Conservation (phyloP, 2,113 vertebrate species). For the human (Homo sapiens) region GRCh38 chr14:52866001-52866500, state of each 20-base stretch:
- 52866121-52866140: background rate
- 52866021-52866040: constrained; percentile 4
- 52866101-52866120: background rate
- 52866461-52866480: background rate
- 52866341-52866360: background rate
- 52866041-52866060: background rate
- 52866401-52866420: background rate
- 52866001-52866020: background rate
- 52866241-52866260: background rate
- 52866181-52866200: background rate
- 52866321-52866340: background rate
- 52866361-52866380: background rate
- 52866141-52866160: background rate
- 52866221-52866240: fast-evolving
- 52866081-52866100: background rate
- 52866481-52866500: background rate
- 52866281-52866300: background rate
- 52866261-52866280: background rate
- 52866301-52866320: background rate
- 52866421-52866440: background rate
- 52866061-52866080: background rate
- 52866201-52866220: too few species aligned
- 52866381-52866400: background rate
- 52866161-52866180: background rate
- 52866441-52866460: too few species aligned